Conservation (phyloP, 1,140 invertebrate genomes). For the Cepaea nemoralis region DNA sequence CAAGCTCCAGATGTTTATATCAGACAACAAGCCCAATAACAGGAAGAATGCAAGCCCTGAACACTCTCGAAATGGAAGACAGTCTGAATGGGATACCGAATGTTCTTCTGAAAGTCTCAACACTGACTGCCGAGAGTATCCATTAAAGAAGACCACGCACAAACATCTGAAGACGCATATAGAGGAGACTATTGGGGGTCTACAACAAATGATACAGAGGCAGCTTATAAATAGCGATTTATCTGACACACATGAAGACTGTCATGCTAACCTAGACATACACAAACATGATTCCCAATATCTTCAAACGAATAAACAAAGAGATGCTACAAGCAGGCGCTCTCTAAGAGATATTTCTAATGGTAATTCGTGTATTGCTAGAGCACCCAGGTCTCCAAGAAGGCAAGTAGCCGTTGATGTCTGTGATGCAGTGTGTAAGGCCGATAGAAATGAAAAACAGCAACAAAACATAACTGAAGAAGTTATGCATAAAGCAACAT, state of each 20-base stretch:
- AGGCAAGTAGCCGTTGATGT: background rate
- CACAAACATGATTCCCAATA: background rate
- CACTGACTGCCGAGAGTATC: background rate
- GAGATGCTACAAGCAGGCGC: no score
- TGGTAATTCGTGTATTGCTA: no score
- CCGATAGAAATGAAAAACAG: background rate
- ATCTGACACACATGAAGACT: background rate
- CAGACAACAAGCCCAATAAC: background rate
- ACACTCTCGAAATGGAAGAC: constrained; percentile 3
- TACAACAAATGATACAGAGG: background rate
- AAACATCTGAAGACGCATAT: background rate
- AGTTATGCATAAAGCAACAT: background rate
- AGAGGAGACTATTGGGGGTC: background rate
- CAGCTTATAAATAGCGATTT: background rate
- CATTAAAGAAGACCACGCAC: background rate
- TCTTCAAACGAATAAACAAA: background rate
- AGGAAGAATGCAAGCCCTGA: background rate
- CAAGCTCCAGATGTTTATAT: constrained; percentile 35
- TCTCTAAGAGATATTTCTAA: no score
- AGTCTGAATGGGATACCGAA: constrained; percentile 5
- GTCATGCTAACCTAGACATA: background rate
- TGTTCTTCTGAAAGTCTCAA: background rate
- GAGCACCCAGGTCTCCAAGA: background rate
- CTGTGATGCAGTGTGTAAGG: background rate
- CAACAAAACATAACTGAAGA: background rate